A percentile compares a stretch with the other conserved stretches of the same genome.
phyloP scores from a whole-genome alignment of 2,888 invertebrate genomes.

The Dasypogon diadema region DNA sequence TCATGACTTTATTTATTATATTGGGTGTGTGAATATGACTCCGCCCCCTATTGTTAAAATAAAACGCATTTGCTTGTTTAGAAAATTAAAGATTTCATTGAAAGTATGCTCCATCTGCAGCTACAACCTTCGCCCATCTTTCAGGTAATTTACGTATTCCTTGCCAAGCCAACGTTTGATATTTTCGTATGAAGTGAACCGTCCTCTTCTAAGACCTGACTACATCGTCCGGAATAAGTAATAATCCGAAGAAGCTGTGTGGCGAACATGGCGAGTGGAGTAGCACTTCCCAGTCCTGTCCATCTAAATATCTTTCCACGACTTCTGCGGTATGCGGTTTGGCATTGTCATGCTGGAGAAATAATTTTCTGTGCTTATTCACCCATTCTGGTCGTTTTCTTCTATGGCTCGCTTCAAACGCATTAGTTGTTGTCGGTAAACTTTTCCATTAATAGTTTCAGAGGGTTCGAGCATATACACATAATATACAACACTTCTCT shows the following conservation, averaged over 20 bases:
- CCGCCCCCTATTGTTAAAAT: too few relatives aligned
- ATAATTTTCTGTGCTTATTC: not conserved
- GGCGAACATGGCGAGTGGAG: not conserved
- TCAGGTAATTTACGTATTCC: not conserved
- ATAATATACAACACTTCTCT: too few relatives aligned
- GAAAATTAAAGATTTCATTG: too few relatives aligned
- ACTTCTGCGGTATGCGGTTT: not conserved
- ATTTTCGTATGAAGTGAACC: not conserved
- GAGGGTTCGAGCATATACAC: too few relatives aligned
- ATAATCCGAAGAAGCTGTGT: not conserved
- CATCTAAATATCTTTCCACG: not conserved
- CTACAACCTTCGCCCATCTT: slow-evolving; percentile 14
- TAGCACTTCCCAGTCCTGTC: not conserved
- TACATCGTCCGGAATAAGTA: too few relatives aligned
- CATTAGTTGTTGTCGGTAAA: not conserved
- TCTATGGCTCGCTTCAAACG: not conserved
- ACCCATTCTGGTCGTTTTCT: not conserved
- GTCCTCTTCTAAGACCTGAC: not conserved
- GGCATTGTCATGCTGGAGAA: not conserved
- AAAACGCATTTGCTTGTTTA: too few relatives aligned
- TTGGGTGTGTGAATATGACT: too few relatives aligned
- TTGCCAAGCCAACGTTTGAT: not conserved
- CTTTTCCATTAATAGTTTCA: too few relatives aligned
- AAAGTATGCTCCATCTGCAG: not conserved
- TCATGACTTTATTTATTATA: not conserved